These are phyloP conservation scores for Siderastrea radians DNA, from an alignment of 92 coral and sea anemone genomes.

Conservation along the genomic window DNA sequence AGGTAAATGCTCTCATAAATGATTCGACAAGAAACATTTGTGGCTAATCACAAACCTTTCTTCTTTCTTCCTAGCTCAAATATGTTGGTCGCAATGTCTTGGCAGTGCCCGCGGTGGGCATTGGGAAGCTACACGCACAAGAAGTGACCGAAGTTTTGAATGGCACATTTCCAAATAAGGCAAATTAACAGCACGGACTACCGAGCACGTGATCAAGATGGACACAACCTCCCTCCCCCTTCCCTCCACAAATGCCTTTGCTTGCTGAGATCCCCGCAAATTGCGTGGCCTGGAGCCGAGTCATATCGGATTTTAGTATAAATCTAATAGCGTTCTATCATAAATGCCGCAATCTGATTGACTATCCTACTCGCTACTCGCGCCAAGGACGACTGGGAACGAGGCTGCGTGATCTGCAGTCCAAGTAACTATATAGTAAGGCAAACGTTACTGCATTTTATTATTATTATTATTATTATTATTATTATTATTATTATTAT, in stretches of 20 bases:
- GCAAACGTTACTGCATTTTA: no score
- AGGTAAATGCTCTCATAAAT: constrained; percentile 59
- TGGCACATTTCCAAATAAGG: constrained; percentile 68
- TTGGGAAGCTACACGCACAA: constrained; percentile 81
- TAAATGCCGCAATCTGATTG: no score
- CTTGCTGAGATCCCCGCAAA: neutral
- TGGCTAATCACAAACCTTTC: neutral
- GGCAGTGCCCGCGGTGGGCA: constrained; percentile 97
- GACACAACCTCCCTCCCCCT: neutral
- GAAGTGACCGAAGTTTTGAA: constrained; percentile 79
- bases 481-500: no score
- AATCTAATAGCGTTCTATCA: no score
- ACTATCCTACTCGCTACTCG: no score
- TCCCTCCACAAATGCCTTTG: neutral
- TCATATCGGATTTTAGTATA: no score
- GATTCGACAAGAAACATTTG: neutral
- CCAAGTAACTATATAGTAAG: no score
- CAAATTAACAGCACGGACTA: neutral
- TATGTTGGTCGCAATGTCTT: constrained; percentile 89
- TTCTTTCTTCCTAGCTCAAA: constrained; percentile 57
- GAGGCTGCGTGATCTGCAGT: no score
- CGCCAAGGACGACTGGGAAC: no score
- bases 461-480: no score
- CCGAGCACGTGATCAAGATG: neutral
- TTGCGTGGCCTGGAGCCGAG: no score